These are phyloP conservation scores for Saturnia pavonia DNA, from an alignment of 2,888 invertebrate genomes.

Conservation along the genomic window DNA sequence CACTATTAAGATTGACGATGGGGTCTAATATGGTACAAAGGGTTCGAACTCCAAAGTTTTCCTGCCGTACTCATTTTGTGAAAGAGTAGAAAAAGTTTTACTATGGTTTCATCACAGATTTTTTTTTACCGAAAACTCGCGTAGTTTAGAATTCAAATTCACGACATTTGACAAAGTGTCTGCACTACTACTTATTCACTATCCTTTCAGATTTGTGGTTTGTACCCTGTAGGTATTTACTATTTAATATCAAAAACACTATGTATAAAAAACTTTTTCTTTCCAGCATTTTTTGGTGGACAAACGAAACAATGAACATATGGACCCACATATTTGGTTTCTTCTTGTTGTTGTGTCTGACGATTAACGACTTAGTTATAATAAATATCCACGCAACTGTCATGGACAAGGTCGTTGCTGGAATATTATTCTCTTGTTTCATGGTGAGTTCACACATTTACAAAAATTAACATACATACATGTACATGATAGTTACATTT, in stretches of 20 bases:
- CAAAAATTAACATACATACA: background rate
- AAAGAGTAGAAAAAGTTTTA: too few relatives aligned
- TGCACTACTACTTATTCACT: background rate
- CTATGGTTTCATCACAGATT: too few relatives aligned
- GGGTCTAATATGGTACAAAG: too few relatives aligned
- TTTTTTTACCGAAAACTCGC: too few relatives aligned
- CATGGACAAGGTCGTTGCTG: conserved; percentile 92
- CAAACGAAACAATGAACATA: conserved; percentile 98
- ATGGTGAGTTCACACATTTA: conserved; percentile 82
- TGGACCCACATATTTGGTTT: conserved; percentile 97
- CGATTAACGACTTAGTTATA: conserved; percentile 91
- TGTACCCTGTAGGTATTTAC: background rate
- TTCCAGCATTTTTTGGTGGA: conserved; percentile 96
- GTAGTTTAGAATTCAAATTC: too few relatives aligned
- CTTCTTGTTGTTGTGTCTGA: conserved; percentile 90
- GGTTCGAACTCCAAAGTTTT: too few relatives aligned
- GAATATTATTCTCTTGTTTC: conserved; percentile 91
- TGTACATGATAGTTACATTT: too few relatives aligned
- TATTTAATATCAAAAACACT: background rate
- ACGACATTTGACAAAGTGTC: background rate
- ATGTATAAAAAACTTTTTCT: conserved; percentile 27
- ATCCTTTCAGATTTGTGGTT: background rate
- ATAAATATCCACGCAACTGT: conserved; percentile 89
- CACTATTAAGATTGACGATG: too few relatives aligned
- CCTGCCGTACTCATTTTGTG: too few relatives aligned